Evolutionary conservation across 2,888 invertebrate species (phyloP).

Genomic region (Trichacis sp.): DNA sequence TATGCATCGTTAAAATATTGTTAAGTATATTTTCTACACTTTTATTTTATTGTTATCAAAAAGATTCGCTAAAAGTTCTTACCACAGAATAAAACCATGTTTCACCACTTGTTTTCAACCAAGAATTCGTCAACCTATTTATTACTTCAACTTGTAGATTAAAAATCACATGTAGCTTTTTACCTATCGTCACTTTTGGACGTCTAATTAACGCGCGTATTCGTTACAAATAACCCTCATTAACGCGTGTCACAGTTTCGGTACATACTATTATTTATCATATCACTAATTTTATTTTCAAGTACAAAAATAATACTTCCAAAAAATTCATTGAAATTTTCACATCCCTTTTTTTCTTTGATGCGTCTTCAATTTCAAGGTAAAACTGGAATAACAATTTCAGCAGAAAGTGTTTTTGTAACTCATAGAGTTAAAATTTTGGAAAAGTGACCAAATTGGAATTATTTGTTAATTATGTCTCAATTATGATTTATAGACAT

Average conservation of each 20-base stretch:
- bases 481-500: no score
- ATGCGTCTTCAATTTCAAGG: no score
- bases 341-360: not conserved
- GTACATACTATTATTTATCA: not conserved
- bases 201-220: slow-evolving; percentile 37
- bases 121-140: slow-evolving; percentile 10
- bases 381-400: no score
- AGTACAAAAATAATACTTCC: not conserved
- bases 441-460: no score
- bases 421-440: no score
- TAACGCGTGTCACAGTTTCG: slow-evolving; percentile 29
- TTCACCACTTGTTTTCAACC: slow-evolving; percentile 1
- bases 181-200: slow-evolving; percentile 34
- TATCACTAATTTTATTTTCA: not conserved
- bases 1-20: slow-evolving; percentile 22
- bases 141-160: slow-evolving; percentile 29
- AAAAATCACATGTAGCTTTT: slow-evolving; percentile 32
- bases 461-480: no score
- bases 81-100: slow-evolving; percentile 22
- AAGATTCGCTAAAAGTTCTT: slow-evolving; percentile 27
- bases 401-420: no score
- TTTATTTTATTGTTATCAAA: slow-evolving; percentile 34
- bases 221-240: slow-evolving; percentile 36
- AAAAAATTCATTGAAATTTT: not conserved
- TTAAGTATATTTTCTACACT: slow-evolving; percentile 10